Base-by-base conservation (phyloP, 2,888 invertebrate genomes). In the Stramonita haemastoma region DNA sequence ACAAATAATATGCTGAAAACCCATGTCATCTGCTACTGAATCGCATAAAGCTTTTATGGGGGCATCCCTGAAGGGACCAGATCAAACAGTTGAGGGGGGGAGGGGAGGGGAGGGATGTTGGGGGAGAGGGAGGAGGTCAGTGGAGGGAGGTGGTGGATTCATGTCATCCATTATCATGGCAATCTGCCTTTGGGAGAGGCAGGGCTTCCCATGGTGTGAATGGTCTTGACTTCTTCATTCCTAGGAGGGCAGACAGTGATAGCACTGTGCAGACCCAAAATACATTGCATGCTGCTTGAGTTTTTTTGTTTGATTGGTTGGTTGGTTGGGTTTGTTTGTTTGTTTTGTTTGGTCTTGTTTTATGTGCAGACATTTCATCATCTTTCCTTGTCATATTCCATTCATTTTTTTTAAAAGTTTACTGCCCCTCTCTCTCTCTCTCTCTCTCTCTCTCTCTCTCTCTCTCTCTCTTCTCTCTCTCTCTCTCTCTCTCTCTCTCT, bases 41-140 rank as follows among this genome's bases (percentile, higher is more conserved):
- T 66, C 66, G 60, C 86, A 86, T 86, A 66, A 86, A 66, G 86
- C 86, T 86, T 86, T 86, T 86, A 86, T 34, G 86, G 57, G 5
- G 29, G 34, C 17, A 19, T 86, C 86, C 66, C 66, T 32, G 22
- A 66, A 34, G 86, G 86, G 86, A 86, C 60, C 66, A 32, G 86
- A 86, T 66, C 57, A 34, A 34, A 57, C 66, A 34, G 60, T 66
- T 86, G 86, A 66, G 32, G 66, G 29, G 17, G 34, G 86, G 19
- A 17, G 56, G 15, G 84, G 29, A 1, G 29, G 26, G n/a, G 84
- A 15, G 34, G 57, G n/a, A 4, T 19, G 36, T 19, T 56, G 22
- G 84, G 46, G 83, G 46, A 19, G 83, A 26, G 22, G 26, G 29
- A 46, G 81, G 13, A 32, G 32, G 77, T 79, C 2, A 17, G 77